Evolutionary conservation across 2,113 vertebrate genomes (phyloP), one percentile per base, ranked within the genome.

Genomic region (Aspidoscelis tigris): DNA sequence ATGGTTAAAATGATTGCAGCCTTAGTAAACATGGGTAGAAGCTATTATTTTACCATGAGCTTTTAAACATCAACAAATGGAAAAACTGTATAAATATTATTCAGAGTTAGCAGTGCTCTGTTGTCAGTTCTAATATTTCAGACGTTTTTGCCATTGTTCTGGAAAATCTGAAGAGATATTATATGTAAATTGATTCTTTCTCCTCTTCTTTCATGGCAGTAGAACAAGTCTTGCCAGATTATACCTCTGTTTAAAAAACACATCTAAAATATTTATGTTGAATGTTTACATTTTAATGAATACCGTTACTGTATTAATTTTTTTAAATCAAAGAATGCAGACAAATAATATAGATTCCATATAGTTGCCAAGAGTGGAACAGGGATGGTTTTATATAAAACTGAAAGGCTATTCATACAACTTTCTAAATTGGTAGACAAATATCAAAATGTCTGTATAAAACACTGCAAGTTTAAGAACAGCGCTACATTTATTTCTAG

Each of bases 301-400:
- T 96, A 94, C 91, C 89, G 91, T 94, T 94, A 93, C 92, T 95
- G 93, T 95, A 90, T 66, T 94, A 14, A 14, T 22, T 71, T 50
- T 53, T 78, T 92, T 96, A 93, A 94, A 96, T 96, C 94, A 96
- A 93, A 95, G 92, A 94, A 94, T 94, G 90, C 94, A 93, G 93
- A 97, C 94, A 93, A 97, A 95, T 96, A 96, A 95, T 96, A 97
- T 89, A 95, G 94, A 96, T 97, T 96, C 94, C 93, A 94, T 93
- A 96, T 91, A 93, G 93, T 89, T 93, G 95, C 96, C 96, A 95
- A 95, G 81, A 92, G 80, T 86, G 87, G 93, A 95, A 98, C 95
- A 97, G 95, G 93, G 92, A 87, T 94, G 86, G 91, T 91, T 94
- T 95, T 96, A 93, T 96, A 90, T 69, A 89, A 91, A 93, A 94